phyloP scores from a whole-genome alignment of 1,140 invertebrate genomes.

The Drosophila ironensis region DNA sequence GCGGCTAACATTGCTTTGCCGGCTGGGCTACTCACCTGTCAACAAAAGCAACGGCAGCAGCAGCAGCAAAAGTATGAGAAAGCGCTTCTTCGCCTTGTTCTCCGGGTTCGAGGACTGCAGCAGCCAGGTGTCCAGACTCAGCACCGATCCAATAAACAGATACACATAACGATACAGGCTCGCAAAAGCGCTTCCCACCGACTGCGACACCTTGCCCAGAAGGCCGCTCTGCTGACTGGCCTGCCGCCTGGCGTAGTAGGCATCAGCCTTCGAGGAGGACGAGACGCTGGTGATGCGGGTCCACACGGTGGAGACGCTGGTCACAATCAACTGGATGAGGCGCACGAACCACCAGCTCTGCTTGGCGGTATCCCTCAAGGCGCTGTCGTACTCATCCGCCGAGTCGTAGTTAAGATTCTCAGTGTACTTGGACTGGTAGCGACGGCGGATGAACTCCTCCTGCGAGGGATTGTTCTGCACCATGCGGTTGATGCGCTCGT shows the following conservation, averaged over 20 bases:
- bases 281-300: conserved; percentile 37
- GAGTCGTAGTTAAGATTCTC: conserved; percentile 69
- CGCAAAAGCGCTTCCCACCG: conserved; percentile 42
- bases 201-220: neutral
- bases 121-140: conserved; percentile 83
- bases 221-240: conserved; percentile 30
- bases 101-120: conserved; percentile 69
- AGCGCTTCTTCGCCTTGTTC: conserved; percentile 73
- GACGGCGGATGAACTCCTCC: conserved; percentile 72
- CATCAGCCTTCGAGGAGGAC: conserved; percentile 38
- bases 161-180: conserved; percentile 61
- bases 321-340: conserved; percentile 56
- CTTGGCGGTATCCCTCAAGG: conserved; percentile 26
- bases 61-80: conserved; percentile 79
- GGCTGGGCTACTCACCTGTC: conserved; percentile 82
- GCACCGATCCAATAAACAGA: conserved; percentile 74
- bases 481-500: conserved; percentile 73
- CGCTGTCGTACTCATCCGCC: conserved; percentile 67
- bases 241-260: conserved; percentile 41
- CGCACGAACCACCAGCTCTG: conserved; percentile 65
- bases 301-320: conserved; percentile 54
- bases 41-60: conserved; percentile 82
- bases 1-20: neutral
- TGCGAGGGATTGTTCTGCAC: conserved; percentile 64
- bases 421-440: conserved; percentile 58